phyloP scores from a whole-genome alignment of 1,140 invertebrate species.

The Pogonus chalceus region DNA sequence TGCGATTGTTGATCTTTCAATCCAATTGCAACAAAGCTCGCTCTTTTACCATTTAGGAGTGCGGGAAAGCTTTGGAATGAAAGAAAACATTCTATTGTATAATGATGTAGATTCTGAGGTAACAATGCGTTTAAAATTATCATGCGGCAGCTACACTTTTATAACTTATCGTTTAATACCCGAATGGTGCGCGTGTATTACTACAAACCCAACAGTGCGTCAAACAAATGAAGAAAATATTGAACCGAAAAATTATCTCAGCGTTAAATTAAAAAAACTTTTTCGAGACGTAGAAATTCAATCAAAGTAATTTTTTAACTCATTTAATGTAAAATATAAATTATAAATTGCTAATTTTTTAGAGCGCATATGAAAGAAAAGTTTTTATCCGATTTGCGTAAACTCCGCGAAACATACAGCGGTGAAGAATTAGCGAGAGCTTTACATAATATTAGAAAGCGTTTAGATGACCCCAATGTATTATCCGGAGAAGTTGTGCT shows the following conservation, averaged over 20 bases:
- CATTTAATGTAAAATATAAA: no score
- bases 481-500: conserved; percentile 88
- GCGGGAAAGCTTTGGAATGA: conserved; percentile 96
- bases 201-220: conserved; percentile 58
- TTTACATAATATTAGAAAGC: conserved; percentile 80
- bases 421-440: conserved; percentile 78
- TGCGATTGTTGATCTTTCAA: conserved; percentile 88
- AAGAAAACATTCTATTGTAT: conserved; percentile 90
- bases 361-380: conserved; percentile 97
- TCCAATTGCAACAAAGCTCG: conserved; percentile 80
- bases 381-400: conserved; percentile 88
- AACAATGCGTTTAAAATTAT: conserved; percentile 78
- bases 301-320: conserved; percentile 82
- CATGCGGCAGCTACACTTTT: conserved; percentile 78
- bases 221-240: conserved; percentile 49
- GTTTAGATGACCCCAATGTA: conserved; percentile 94
- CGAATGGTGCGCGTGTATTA: conserved; percentile 60
- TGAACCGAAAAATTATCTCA: conserved; percentile 51
- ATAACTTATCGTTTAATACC: conserved; percentile 71
- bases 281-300: conserved; percentile 91
- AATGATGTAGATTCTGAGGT: conserved; percentile 83
- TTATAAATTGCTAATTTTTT: no score
- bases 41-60: conserved; percentile 96
- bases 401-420: conserved; percentile 78
- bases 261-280: conserved; percentile 62